phyloP scores from a whole-genome alignment of 2,888 invertebrate species.

The Clostera curtula region DNA sequence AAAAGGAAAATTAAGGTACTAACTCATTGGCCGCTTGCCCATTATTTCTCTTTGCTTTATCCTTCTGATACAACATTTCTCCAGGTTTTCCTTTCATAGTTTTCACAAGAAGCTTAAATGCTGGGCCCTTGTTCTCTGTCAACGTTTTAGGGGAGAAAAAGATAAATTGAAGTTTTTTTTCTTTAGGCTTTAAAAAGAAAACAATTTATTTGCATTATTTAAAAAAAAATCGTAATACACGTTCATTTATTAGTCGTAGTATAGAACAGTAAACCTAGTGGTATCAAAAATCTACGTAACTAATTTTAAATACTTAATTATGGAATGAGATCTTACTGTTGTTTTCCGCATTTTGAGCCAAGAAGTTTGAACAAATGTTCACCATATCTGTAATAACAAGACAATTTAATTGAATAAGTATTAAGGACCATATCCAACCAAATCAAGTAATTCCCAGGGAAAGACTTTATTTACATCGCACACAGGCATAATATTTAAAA shows the following conservation, averaged over 20 bases:
- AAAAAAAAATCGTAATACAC: not conserved
- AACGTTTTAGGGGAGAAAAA: slow-evolving; percentile 2
- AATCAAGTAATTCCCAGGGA: no score
- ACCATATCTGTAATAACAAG: slow-evolving; percentile 43
- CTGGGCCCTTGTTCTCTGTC: slow-evolving; percentile 55
- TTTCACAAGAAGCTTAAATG: slow-evolving; percentile 38
- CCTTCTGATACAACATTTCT: slow-evolving; percentile 36
- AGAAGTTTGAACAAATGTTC: slow-evolving; percentile 44
- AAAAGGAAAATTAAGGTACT: slow-evolving; percentile 14
- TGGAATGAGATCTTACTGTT: slow-evolving; percentile 61
- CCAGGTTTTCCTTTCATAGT: slow-evolving; percentile 34
- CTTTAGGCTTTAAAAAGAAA: not conserved
- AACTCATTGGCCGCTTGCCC: slow-evolving; percentile 45
- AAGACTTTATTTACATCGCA: no score
- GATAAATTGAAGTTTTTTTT: not conserved
- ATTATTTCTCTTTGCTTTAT: slow-evolving; percentile 29
- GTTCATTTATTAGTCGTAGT: no score
- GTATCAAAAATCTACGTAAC: no score
- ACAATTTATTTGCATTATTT: not conserved
- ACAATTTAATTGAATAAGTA: not conserved
- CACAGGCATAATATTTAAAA: no score
- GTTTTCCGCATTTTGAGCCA: slow-evolving; percentile 51
- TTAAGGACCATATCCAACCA: no score
- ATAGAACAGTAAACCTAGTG: no score
- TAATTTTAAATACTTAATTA: no score